Conservation (phyloP, 2,797 vertebrate species). For the Characodon lateralis region DNA sequence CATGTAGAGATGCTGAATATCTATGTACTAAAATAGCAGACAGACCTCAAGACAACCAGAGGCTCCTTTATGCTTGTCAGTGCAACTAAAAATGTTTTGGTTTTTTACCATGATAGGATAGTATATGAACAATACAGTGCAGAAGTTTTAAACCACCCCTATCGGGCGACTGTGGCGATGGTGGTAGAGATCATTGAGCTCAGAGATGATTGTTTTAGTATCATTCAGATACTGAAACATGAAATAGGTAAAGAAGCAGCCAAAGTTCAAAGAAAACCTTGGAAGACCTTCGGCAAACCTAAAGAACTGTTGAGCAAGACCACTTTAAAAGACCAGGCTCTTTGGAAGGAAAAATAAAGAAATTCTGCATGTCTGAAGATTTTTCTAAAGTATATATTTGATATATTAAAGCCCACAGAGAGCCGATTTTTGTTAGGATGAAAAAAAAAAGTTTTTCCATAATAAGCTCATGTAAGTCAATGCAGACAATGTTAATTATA, state of each 20-base stretch:
- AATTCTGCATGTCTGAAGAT: neutral
- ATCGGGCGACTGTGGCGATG: too few species aligned
- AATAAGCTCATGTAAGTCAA: neutral
- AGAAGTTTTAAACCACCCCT: neutral
- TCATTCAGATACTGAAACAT: neutral
- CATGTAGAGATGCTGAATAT: neutral
- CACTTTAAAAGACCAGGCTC: too few species aligned
- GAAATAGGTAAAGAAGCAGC: neutral
- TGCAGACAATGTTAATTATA: neutral
- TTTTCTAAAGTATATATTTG: neutral
- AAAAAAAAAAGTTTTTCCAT: neutral
- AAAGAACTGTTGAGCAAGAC: neutral
- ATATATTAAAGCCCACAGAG: neutral
- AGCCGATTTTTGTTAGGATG: neutral
- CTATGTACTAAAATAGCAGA: neutral
- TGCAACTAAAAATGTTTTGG: neutral
- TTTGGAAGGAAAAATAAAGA: too few species aligned
- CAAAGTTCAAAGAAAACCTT: neutral
- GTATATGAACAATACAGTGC: neutral
- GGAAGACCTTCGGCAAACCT: neutral
- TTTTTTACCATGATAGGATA: neutral
- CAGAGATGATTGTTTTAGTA: too few species aligned
- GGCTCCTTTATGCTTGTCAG: neutral
- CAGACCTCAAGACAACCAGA: neutral
- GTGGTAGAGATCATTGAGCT: too few species aligned